Conservation (phyloP, 1,140 invertebrate species). For the Metopolophium dirhodum region DNA sequence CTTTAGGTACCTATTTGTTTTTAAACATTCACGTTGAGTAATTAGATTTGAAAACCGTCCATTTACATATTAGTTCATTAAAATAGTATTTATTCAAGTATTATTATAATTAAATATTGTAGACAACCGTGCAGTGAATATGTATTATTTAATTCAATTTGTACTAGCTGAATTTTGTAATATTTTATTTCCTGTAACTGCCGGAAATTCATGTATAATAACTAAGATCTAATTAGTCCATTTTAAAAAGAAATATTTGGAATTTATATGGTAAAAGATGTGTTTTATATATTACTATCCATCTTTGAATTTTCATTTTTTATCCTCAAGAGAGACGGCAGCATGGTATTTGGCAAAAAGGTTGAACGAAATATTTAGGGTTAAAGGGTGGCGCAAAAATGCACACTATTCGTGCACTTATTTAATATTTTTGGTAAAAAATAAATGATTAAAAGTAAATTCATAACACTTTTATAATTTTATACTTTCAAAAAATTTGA, state of each 20-base stretch:
- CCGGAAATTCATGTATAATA: background rate
- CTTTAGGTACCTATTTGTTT: background rate
- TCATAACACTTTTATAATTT: no score
- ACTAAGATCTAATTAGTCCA: background rate
- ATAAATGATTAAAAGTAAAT: no score
- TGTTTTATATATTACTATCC: background rate
- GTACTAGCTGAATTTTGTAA: background rate
- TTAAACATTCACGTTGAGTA: background rate
- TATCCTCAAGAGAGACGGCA: no score
- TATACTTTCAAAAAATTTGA: no score
- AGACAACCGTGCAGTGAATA: background rate
- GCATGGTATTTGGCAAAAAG: no score
- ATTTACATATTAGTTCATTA: background rate
- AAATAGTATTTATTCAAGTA: background rate
- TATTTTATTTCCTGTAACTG: background rate
- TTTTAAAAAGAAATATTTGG: background rate
- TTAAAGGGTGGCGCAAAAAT: no score
- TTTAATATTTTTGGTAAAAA: no score
- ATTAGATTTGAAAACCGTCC: background rate
- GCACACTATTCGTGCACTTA: no score
- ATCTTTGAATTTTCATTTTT: no score
- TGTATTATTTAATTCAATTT: background rate
- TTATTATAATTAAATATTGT: slow-evolving; percentile 5
- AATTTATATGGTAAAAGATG: background rate
- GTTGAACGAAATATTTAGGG: no score